Percentiles rank a stretch among this genome's conserved stretches.
Conservation (phyloP, 2,113 vertebrate genomes). For the Sphaerodactylus townsendi region DNA sequence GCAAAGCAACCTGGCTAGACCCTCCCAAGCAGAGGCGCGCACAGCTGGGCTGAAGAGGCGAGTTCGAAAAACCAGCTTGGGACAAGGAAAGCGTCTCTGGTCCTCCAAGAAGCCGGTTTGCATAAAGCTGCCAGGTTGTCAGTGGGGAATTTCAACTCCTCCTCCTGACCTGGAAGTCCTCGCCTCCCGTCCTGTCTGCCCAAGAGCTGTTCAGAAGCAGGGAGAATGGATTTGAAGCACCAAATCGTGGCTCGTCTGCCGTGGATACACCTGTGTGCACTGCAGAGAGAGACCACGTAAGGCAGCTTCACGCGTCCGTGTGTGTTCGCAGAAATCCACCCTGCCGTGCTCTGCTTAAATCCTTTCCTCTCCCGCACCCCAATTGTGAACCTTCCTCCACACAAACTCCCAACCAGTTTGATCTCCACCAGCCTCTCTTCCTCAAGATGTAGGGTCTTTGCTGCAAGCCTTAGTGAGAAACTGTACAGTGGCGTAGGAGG, state of each 20-base stretch:
- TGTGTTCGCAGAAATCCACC: too few species aligned
- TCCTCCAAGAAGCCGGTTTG: fast-evolving
- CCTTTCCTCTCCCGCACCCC: not conserved
- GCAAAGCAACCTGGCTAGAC: constrained; percentile 40
- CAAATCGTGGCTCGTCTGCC: too few species aligned
- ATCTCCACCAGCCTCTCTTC: not conserved
- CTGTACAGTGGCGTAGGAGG: fast-evolving
- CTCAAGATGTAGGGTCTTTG: not conserved
- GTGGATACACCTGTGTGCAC: too few species aligned
- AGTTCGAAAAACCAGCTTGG: not conserved
- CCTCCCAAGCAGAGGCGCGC: not conserved
- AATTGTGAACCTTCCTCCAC: too few species aligned
- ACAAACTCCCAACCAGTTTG: not conserved
- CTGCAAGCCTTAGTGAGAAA: constrained; percentile 24
- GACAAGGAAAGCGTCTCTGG: fast-evolving
- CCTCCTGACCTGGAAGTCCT: not conserved
- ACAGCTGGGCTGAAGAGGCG: constrained; percentile 14
- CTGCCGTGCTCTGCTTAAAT: not conserved
- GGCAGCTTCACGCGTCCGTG: too few species aligned
- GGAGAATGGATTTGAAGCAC: too few species aligned
- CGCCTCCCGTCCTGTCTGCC: too few species aligned
- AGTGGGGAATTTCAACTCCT: not conserved
- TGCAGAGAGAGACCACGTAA: too few species aligned
- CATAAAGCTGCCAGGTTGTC: too few species aligned
- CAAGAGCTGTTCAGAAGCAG: too few species aligned